Conservation (phyloP, 2,797 vertebrate genomes). For the Urophycis tenuis region DNA sequence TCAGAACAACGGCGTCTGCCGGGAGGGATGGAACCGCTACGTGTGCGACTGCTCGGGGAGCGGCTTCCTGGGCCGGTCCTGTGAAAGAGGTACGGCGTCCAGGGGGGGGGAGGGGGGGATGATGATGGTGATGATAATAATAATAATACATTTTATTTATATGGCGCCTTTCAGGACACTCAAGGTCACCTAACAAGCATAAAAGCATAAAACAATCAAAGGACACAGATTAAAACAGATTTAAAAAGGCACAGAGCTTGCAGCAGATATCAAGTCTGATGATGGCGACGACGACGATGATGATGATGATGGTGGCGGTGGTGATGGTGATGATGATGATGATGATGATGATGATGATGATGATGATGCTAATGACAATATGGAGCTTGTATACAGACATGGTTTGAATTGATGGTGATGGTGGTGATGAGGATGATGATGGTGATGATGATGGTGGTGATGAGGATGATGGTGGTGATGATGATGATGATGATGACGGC, state of each 20-base stretch:
- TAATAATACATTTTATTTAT: too few relatives aligned
- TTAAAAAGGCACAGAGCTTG: too few relatives aligned
- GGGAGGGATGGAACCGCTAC: slow-evolving; percentile 97
- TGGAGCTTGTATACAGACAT: too few relatives aligned
- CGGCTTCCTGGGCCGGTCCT: slow-evolving; percentile 89
- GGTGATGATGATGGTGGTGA: background rate
- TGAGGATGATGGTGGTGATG: background rate
- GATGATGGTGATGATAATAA: too few relatives aligned
- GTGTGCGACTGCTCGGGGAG: slow-evolving; percentile 97
- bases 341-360: background rate
- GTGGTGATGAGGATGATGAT: too few relatives aligned
- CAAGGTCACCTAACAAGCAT: too few relatives aligned
- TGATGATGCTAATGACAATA: too few relatives aligned
- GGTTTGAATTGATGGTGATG: too few relatives aligned
- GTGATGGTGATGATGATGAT: background rate
- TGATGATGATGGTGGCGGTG: background rate
- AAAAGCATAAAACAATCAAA: too few relatives aligned
- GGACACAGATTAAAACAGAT: too few relatives aligned
- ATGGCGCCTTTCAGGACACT: too few relatives aligned
- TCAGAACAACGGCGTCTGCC: slow-evolving; percentile 90
- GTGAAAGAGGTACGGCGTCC: slow-evolving; percentile 94
- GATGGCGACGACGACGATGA: too few relatives aligned
- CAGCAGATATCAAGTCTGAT: background rate
- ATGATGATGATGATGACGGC: background rate
- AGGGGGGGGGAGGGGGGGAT: background rate